Evolutionary conservation across 2,888 invertebrate genomes (phyloP).

Genomic region (Heteropelma amictum): DNA sequence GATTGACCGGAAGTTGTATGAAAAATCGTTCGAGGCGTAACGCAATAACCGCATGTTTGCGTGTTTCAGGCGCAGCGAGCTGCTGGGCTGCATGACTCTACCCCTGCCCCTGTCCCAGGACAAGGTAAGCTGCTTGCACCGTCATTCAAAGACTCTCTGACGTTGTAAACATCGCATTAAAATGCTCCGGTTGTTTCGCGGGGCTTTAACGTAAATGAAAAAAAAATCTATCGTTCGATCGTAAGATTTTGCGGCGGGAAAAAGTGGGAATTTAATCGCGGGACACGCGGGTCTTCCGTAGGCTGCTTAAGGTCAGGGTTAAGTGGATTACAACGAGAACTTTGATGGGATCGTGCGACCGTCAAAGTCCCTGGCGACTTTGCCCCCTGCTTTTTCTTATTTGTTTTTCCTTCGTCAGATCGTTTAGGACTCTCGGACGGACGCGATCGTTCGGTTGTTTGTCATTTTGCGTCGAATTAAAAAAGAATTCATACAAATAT

Average conservation of each 20-base stretch:
- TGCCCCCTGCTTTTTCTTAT: too few species aligned
- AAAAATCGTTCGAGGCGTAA: too few species aligned
- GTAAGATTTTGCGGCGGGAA: background rate
- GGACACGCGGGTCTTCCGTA: conserved; percentile 48
- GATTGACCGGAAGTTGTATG: too few species aligned
- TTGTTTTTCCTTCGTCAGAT: conserved; percentile 11
- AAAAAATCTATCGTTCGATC: background rate
- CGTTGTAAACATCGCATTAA: background rate
- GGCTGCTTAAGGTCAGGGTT: conserved; percentile 71
- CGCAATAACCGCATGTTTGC: conserved; percentile 72
- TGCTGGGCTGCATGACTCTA: conserved; percentile 96
- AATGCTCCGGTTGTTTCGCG: background rate
- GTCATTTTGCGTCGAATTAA: background rate
- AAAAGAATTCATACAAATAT: background rate
- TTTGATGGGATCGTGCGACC: conserved; percentile 44
- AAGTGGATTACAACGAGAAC: conserved; percentile 67
- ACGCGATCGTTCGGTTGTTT: background rate
- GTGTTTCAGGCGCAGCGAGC: conserved; percentile 93
- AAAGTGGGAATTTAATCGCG: conserved; percentile 40
- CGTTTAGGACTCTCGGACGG: background rate
- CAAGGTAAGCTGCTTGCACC: conserved; percentile 83
- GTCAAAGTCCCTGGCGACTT: too few species aligned
- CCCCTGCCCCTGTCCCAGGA: conserved; percentile 89
- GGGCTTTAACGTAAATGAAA: background rate
- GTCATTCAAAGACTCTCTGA: conserved; percentile 61